Evolutionary conservation across 2,797 vertebrate genomes (phyloP), one percentile per base, ranked within the genome.

Genomic region (Astyanax mexicanus): DNA sequence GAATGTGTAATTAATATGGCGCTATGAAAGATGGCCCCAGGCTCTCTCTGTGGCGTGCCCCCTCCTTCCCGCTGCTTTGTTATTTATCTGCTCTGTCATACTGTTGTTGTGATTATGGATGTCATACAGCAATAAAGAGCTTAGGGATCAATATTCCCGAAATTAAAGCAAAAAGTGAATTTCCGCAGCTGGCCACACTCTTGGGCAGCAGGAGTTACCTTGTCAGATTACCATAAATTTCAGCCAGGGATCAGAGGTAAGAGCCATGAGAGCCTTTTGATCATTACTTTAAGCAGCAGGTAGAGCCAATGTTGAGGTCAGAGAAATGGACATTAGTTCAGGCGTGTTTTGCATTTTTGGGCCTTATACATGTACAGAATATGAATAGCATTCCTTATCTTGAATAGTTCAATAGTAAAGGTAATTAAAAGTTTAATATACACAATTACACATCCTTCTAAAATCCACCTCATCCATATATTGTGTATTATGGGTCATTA

Each of bases 31-130:
- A 92, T 92, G 88, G 84, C 87, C 84, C 79, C 75, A 78, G 81
- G 81, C 74, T 83, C 71, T 76, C 78, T 80, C 82, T 81, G 58
- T 69, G 86, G 75, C 78, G 58, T 74, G 84, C 80, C 83, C 78
- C 57, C 84, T 81, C 76, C 52, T 72, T 74, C 69, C 69, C 44
- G 37, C 88, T 76, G 85, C 88, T 84, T 88, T 84, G 89, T 92
- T 93, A 93, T 93, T 94, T 93, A 92, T 93, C 89, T 89, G 78
- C 8, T 85, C 90, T 91, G 93, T 92, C 93, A 93, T 69, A 86
- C 86, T 89, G 89, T 93, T 93, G 91, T 92, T 94, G 90, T 93
- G 93, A 93, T 94, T 94, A 94, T 94, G 92, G 93, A 94, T 94
- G 92, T 93, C 92, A 92, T 87, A 89, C 88, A 81, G 90, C 88